Base-by-base conservation (phyloP, 2,797 vertebrate genomes). In the Myotis pilosus region DNA sequence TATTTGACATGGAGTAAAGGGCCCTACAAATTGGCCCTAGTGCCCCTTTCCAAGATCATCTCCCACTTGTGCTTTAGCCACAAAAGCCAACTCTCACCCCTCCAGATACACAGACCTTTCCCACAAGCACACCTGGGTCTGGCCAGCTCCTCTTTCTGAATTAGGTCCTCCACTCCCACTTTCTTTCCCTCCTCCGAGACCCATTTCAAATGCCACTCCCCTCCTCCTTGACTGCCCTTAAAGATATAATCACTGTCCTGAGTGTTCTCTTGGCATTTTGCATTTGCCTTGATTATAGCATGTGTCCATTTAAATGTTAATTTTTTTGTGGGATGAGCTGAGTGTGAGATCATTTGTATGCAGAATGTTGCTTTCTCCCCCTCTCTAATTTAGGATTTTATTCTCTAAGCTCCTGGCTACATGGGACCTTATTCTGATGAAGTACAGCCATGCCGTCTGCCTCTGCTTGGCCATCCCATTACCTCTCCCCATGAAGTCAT, bases 311-410 rank as follows among this genome's bases (percentile, higher is more conserved):
- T 36, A 41, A 10, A 82, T 66, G 84, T 91, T 66, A 68, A 72
- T 89, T 83, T 81, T 78, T n/a, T 8, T 28, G 22, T 44, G 38
- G 36, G 20, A 36, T 53, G 28, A 75, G 22, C 72, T 8, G 33
- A 72, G 17, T 1, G 0, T 9, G 66, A 93, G 85, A 38, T 69
- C n/a, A 71, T 92, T 78, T 81, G 49, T 79, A 60, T 79, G 64
- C 51, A 80, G 55, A 47, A 68, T 9, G 4, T 51, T 79, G 49
- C 36, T 53, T 72, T 23, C 47, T 33, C 60, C 80, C 72, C 69
- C 33, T 64, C 36, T 89, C 22, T 93, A 60, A 72, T 53, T 92
- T 74, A 79, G n/a, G 47, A 38, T 85, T 89, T 86, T 83, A 36
- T 82, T 92, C 38, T 47, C 69, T 41, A 49, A 82, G 60, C 23